Evolutionary conservation across 2,888 invertebrate species (phyloP).

Genomic region (Acleris holmiana): DNA sequence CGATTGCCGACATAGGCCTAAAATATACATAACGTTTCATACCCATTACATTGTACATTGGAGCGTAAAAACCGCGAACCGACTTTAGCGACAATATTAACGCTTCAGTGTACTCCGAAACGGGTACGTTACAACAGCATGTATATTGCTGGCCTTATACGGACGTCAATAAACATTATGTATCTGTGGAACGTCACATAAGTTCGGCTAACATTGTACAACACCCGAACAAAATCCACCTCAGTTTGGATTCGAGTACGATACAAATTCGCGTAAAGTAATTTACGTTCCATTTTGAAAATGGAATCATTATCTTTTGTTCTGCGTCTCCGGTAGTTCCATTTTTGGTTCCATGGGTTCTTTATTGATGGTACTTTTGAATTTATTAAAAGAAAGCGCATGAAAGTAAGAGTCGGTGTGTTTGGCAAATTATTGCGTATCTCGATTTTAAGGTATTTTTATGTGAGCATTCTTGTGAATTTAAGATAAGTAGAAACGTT

Average conservation of each 20-base stretch:
- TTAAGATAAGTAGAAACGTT: slow-evolving; percentile 28
- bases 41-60: slow-evolving; percentile 13
- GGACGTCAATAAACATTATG: slow-evolving; percentile 33
- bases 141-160: slow-evolving; percentile 18
- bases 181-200: slow-evolving; percentile 21
- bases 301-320: slow-evolving; percentile 38
- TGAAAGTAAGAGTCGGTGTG: slow-evolving; percentile 30
- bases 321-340: slow-evolving; percentile 33
- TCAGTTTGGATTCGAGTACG: slow-evolving; percentile 1
- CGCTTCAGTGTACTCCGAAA: too few species aligned
- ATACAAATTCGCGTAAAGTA: slow-evolving; percentile 9
- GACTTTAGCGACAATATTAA: too few species aligned
- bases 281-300: slow-evolving; percentile 18
- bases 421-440: slow-evolving; percentile 35
- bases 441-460: slow-evolving; percentile 32
- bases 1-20: slow-evolving; percentile 32
- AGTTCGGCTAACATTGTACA: slow-evolving; percentile 23
- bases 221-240: slow-evolving; percentile 14
- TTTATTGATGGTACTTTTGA: slow-evolving; percentile 33
- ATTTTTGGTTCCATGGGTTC: slow-evolving; percentile 38
- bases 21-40: slow-evolving; percentile 38
- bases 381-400: slow-evolving; percentile 37
- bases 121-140: too few species aligned
- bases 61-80: neutral
- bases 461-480: slow-evolving; percentile 19